Evolutionary conservation across 2,888 invertebrate species (phyloP).

Genomic region (Ommatoiulus sabulosus): DNA sequence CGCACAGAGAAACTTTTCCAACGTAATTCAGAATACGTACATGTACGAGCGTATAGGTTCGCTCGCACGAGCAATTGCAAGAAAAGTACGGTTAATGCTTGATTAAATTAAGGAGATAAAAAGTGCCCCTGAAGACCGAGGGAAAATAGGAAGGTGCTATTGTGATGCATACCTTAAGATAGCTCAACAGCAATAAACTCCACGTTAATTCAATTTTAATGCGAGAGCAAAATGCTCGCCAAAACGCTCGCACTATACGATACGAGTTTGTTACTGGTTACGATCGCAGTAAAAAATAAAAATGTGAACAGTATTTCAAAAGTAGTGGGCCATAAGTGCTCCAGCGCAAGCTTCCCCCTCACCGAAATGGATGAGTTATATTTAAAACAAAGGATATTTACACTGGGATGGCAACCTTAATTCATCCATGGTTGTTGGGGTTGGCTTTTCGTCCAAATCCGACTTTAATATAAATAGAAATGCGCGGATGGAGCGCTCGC

Average conservation of each 20-base stretch:
- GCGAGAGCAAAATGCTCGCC: background rate
- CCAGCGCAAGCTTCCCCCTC: background rate
- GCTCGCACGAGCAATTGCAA: background rate
- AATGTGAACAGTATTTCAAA: background rate
- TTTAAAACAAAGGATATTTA: slow-evolving; percentile 22
- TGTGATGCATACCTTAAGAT: background rate
- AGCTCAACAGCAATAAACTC: background rate
- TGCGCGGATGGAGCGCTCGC: background rate
- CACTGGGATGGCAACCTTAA: background rate
- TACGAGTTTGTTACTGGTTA: background rate
- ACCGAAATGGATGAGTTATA: slow-evolving; percentile 7
- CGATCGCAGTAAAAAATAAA: background rate
- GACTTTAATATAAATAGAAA: slow-evolving; percentile 38
- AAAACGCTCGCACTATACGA: background rate
- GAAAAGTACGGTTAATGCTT: background rate
- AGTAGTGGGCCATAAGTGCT: background rate
- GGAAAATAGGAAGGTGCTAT: background rate
- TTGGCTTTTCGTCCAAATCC: slow-evolving; percentile 30
- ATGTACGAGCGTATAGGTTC: no score
- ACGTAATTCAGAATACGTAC: background rate
- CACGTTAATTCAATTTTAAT: slow-evolving; percentile 4
- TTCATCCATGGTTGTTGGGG: background rate
- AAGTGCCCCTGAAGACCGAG: background rate
- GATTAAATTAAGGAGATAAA: background rate
- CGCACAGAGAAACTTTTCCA: background rate